Percentiles rank a stretch among this genome's conserved stretches.
Evolutionary conservation across 1,140 invertebrate genomes (phyloP).

Genomic region (Drosophila pachea): DNA sequence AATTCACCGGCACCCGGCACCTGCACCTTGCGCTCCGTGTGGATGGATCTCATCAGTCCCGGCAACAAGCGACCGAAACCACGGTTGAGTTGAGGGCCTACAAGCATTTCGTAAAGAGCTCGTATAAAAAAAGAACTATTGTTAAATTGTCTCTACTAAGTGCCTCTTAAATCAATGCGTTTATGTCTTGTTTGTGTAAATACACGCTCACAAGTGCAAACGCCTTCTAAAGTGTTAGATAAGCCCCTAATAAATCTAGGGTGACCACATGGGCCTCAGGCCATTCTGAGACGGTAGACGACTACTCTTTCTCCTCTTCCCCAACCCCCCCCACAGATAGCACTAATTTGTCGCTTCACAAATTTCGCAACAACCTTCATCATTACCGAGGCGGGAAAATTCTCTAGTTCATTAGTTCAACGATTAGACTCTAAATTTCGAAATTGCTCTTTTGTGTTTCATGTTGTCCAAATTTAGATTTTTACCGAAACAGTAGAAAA

Average conservation of each 20-base stretch:
- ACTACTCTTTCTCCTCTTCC: too few species aligned
- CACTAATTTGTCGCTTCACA: too few species aligned
- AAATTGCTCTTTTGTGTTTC: too few species aligned
- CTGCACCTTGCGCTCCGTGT: constrained; percentile 81
- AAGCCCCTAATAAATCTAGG: constrained; percentile 11
- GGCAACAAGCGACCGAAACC: constrained; percentile 15
- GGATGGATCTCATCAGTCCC: constrained; percentile 22
- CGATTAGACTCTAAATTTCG: too few species aligned
- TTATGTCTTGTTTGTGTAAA: constrained; percentile 33
- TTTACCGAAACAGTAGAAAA: too few species aligned
- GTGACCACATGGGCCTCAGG: too few species aligned
- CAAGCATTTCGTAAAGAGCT: constrained; percentile 60
- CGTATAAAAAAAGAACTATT: constrained; percentile 29
- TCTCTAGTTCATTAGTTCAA: too few species aligned
- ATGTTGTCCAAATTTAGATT: too few species aligned
- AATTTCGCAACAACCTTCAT: too few species aligned
- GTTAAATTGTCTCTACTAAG: constrained; percentile 26
- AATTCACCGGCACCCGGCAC: constrained; percentile 81
- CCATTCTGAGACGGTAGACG: too few species aligned
- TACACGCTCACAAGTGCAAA: constrained; percentile 13
- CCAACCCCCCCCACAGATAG: too few species aligned
- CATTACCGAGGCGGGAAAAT: too few species aligned
- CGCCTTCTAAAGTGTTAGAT: constrained; percentile 39
- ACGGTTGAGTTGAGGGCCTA: constrained; percentile 19
- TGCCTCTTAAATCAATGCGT: constrained; percentile 40